A percentile compares a stretch with the other conserved stretches of the same genome.
Conservation (phyloP, 1,140 invertebrate species). For the Potamilus streckersoni region DNA sequence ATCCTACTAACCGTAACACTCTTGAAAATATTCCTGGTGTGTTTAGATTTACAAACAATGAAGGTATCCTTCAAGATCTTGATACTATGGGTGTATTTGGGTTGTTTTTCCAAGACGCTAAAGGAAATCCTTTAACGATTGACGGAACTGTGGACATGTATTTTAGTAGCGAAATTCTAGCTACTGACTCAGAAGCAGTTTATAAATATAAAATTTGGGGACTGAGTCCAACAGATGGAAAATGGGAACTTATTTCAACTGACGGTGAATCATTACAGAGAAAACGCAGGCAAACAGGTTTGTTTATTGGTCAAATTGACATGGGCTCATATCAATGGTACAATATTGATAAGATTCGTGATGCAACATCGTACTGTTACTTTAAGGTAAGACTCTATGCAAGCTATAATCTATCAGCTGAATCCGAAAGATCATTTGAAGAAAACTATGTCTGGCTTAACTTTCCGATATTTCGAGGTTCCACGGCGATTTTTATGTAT, state of each 20-base stretch:
- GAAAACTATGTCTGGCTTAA: neutral
- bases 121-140: neutral
- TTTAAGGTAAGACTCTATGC: conserved; percentile 1
- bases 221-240: neutral
- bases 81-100: conserved; percentile 5
- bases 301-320: conserved; percentile 6
- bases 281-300: neutral
- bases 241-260: conserved; percentile 2
- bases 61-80: neutral
- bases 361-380: neutral
- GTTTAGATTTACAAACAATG: neutral
- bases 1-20: neutral
- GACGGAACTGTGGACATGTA: conserved; percentile 2
- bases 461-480: neutral
- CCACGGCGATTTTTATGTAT: neutral
- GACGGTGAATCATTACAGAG: neutral
- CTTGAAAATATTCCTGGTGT: conserved; percentile 4
- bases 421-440: neutral
- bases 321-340: neutral
- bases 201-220: conserved; percentile 6
- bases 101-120: neutral
- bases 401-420: neutral
- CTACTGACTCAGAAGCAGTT: neutral
- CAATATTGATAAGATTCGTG: conserved; percentile 3
- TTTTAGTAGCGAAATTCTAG: neutral